phyloP scores from a whole-genome alignment of 2,113 vertebrate species.

The Elephantulus edwardii region DNA sequence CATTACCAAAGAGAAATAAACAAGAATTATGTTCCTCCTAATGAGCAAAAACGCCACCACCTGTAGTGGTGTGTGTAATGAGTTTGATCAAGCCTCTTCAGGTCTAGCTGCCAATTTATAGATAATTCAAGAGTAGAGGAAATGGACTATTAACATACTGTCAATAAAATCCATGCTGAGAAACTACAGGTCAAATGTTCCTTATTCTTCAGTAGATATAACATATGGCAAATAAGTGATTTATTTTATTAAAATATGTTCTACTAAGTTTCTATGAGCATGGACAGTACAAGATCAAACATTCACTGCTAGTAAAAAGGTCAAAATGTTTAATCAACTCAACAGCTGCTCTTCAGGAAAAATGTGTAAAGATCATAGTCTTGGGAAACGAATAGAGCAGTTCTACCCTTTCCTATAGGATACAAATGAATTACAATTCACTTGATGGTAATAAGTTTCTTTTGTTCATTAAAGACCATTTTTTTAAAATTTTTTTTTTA shows the following conservation, averaged over 20 bases:
- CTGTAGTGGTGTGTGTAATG: not conserved
- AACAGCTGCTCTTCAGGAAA: not conserved
- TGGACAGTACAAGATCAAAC: not conserved
- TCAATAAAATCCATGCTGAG: not conserved
- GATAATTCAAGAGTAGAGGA: constrained; percentile 31
- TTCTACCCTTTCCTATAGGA: not conserved
- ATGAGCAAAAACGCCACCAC: not conserved
- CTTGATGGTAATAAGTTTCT: not conserved
- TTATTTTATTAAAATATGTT: not conserved
- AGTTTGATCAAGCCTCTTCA: not conserved
- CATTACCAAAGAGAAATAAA: not conserved
- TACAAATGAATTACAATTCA: not conserved
- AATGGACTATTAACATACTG: not conserved
- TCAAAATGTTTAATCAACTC: not conserved
- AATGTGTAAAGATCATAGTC: not conserved
- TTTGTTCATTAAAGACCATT: not conserved
- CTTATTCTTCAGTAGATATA: not conserved
- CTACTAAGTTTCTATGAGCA: not conserved
- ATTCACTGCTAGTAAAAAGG: not conserved
- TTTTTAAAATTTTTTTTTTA: too few species aligned
- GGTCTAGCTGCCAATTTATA: constrained; percentile 21
- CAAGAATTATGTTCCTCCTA: not conserved
- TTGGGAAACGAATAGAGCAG: not conserved
- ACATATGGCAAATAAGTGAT: not conserved
- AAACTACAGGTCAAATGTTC: not conserved